These are phyloP conservation scores for Promerops cafer DNA, from an alignment of 2,113 vertebrate species.

Conservation along the genomic window DNA sequence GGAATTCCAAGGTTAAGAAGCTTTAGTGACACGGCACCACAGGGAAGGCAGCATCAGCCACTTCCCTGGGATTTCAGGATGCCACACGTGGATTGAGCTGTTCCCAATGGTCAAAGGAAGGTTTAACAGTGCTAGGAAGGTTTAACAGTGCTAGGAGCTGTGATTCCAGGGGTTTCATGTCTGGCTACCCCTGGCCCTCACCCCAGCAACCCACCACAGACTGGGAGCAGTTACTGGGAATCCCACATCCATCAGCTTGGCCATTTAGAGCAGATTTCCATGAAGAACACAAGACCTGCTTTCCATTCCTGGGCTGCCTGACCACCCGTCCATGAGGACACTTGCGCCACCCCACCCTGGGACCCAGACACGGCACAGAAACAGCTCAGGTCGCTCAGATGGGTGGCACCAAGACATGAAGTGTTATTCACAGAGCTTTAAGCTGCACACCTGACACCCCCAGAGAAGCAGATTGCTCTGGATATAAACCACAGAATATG, in stretches of 20 bases:
- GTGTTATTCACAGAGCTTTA: neutral
- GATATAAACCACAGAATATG: neutral
- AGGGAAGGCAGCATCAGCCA: accelerated
- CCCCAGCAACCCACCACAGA: neutral
- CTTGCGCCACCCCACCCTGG: neutral
- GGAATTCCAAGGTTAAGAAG: neutral
- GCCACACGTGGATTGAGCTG: accelerated
- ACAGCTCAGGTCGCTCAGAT: neutral
- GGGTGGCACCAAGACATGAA: neutral
- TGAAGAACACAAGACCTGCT: neutral
- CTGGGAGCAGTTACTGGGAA: neutral
- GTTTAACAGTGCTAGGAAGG: neutral
- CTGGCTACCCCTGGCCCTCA: neutral
- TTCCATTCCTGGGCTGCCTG: neutral
- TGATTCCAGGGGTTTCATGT: neutral
- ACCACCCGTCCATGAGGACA: neutral
- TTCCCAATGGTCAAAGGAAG: neutral
- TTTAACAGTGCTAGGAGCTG: neutral
- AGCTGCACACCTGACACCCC: neutral
- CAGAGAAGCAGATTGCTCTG: neutral
- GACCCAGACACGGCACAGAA: accelerated
- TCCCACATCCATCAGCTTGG: neutral
- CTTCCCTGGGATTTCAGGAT: neutral
- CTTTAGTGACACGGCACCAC: neutral
- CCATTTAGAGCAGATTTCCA: neutral